Evolutionary conservation across 2,797 vertebrate genomes (phyloP), one percentile per base, ranked within the genome.

Genomic region (Momotus momota): DNA sequence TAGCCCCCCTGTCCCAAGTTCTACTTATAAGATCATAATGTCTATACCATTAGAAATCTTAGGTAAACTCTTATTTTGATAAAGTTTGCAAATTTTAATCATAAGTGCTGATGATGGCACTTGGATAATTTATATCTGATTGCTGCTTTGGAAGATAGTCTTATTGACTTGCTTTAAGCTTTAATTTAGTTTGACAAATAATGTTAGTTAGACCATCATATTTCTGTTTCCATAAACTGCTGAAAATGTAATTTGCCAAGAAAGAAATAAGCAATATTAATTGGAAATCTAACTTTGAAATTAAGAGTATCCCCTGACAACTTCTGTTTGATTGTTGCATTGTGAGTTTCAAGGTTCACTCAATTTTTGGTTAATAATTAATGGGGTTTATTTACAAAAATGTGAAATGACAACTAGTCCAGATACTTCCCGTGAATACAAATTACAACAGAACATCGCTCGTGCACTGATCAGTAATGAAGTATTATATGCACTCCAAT

Each of bases 321-420:
- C 22, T 95, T 86, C 35, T 65, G 20, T 67, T 91, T 94, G 73
- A 94, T 27, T 88, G 51, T 65, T 90, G 57, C 27, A 72, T 14
- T 2, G 2, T 57, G 46, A 88, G 58, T 79, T 90, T 81, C 61
- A 91, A 91, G 69, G 69, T 71, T 95, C 87, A 83, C 51, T 75
- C 69, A 75, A 81, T 90, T 91, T 92, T 83, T 92, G 23, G 10
- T 91, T 92, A 93, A 92, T 95, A 94, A 88, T 90, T 74, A 90
- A 92, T 86, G 22, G 49, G 84, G 81, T 92, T 93, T 97, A 93
- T 95, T 96, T 97, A 95, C 86, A 90, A 86, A 96, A 94, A 78
- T 27, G 8, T 71, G 73, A 91, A 94, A 86, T 64, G 29, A 94
- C 90, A 95, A 81, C 2, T 7, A 86, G 55, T 72, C 71, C 62